These are phyloP conservation scores for Brachyptera putata DNA, from an alignment of 2,888 invertebrate genomes.

Conservation along the genomic window DNA sequence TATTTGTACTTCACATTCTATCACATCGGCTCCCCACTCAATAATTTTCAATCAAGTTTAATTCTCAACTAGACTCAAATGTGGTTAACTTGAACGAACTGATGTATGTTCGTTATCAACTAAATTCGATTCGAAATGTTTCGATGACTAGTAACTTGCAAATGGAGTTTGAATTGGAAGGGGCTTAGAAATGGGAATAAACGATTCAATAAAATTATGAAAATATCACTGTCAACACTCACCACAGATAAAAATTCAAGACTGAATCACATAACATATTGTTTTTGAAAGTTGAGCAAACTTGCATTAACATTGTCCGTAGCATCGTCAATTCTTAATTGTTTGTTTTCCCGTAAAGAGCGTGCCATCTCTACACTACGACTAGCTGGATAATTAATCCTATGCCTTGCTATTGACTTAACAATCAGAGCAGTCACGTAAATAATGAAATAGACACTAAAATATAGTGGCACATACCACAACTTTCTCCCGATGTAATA, in stretches of 20 bases:
- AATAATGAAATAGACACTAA: conserved; percentile 61
- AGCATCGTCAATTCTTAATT: conserved; percentile 26
- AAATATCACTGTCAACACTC: not conserved
- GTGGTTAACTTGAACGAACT: too few relatives aligned
- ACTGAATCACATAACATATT: conserved; percentile 20
- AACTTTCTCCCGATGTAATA: conserved; percentile 70
- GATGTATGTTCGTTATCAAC: too few relatives aligned
- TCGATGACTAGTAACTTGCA: too few relatives aligned
- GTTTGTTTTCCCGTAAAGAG: conserved; percentile 6
- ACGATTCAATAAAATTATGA: not conserved
- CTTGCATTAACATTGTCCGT: conserved; percentile 38
- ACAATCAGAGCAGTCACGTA: conserved; percentile 68
- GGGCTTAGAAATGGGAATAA: too few relatives aligned
- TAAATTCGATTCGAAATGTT: too few relatives aligned
- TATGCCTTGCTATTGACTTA: conserved; percentile 68
- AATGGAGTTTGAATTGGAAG: too few relatives aligned
- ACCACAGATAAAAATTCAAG: not conserved
- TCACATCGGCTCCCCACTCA: too few relatives aligned
- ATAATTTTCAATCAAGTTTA: too few relatives aligned
- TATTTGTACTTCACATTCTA: too few relatives aligned
- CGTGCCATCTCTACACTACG: not conserved
- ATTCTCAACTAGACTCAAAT: too few relatives aligned
- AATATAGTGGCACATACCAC: conserved; percentile 71
- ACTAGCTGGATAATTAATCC: conserved; percentile 51
- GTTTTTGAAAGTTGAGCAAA: conserved; percentile 31